Percentiles rank a stretch among this genome's conserved stretches.
Evolutionary conservation across 2,888 invertebrate species (phyloP).

Genomic region (Ernsta delagoae): DNA sequence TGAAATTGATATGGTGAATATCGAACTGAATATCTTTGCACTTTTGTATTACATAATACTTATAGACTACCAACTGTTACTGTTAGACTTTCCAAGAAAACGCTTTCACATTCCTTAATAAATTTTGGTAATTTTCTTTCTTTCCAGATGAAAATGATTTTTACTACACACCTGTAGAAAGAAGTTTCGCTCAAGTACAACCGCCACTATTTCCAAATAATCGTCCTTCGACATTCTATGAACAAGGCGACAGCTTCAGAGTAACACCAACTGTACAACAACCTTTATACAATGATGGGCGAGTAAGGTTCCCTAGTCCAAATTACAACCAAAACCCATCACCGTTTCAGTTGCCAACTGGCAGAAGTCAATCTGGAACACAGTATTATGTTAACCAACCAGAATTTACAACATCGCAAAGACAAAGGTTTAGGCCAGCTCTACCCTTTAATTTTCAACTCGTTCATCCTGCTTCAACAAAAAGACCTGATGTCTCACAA

Average conservation of each 20-base stretch:
- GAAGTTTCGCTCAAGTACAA: slow-evolving; percentile 82
- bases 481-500: slow-evolving; percentile 83
- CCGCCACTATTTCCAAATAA: slow-evolving; percentile 74
- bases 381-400: slow-evolving; percentile 80
- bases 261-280: slow-evolving; percentile 64
- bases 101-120: not conserved
- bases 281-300: slow-evolving; percentile 67
- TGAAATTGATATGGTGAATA: no score
- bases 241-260: slow-evolving; percentile 70
- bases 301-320: slow-evolving; percentile 73
- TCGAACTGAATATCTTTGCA: no score
- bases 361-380: slow-evolving; percentile 75
- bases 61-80: no score
- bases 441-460: slow-evolving; percentile 76
- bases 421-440: slow-evolving; percentile 72
- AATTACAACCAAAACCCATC: slow-evolving; percentile 80
- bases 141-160: slow-evolving; percentile 80
- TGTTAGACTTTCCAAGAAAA: no score
- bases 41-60: no score
- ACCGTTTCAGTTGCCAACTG: slow-evolving; percentile 77
- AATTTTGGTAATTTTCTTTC: slow-evolving; percentile 45
- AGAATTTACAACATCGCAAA: slow-evolving; percentile 66
- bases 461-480: slow-evolving; percentile 78
- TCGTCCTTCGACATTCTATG: slow-evolving; percentile 68
- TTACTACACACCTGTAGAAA: slow-evolving; percentile 78